A percentile compares a stretch with the other conserved stretches of the same genome.
These are phyloP conservation scores for Sesamia nonagrioides DNA, from an alignment of 1,140 invertebrate genomes.

Conservation along the genomic window DNA sequence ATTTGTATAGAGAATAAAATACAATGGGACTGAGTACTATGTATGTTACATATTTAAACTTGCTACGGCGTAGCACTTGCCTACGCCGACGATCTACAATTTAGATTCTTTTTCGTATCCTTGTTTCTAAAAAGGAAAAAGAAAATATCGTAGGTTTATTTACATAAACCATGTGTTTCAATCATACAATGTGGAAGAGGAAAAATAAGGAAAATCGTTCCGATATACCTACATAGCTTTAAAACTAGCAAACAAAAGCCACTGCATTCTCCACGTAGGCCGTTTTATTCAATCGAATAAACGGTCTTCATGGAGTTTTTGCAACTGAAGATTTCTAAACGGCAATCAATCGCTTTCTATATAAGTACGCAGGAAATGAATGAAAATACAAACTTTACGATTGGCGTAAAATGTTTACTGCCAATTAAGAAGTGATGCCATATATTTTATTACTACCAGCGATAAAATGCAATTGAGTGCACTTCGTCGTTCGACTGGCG, in stretches of 20 bases:
- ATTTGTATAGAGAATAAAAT: too few species aligned
- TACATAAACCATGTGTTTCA: constrained; percentile 3
- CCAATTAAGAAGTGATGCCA: background rate
- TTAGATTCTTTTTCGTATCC: background rate
- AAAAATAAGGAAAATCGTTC: constrained; percentile 9
- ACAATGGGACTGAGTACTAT: background rate
- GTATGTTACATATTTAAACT: background rate
- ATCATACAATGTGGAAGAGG: background rate
- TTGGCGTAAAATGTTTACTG: constrained; percentile 12
- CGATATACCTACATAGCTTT: background rate
- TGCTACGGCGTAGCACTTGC: constrained; percentile 9
- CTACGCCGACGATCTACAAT: constrained; percentile 9
- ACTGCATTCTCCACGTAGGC: background rate
- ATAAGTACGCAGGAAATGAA: background rate
- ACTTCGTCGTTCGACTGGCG: constrained; percentile 7
- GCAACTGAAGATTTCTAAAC: too few species aligned
- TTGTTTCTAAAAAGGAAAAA: background rate
- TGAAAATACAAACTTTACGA: background rate
- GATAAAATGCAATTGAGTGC: constrained; percentile 36
- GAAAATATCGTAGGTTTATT: background rate
- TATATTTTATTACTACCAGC: constrained; percentile 21
- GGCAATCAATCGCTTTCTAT: background rate
- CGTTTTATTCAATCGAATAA: constrained; percentile 11
- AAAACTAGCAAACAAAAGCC: constrained; percentile 2
- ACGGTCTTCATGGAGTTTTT: too few species aligned